Conservation (phyloP, 2,113 vertebrate genomes). For the Sebastes schlegelii region DNA sequence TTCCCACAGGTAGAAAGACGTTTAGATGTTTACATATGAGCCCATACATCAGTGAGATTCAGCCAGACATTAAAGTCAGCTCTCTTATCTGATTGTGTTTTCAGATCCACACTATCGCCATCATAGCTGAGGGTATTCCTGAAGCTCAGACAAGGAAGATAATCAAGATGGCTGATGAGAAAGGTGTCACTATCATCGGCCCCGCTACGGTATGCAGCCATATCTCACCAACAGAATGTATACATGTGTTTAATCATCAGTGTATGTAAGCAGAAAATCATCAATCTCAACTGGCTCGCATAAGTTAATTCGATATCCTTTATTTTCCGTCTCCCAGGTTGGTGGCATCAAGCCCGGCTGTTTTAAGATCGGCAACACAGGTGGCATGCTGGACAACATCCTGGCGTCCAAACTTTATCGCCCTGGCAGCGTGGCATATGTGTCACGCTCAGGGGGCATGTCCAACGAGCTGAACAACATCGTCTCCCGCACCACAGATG, state of each 20-base stretch:
- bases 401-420: conserved; percentile 97
- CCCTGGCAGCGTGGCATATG: conserved; percentile 95
- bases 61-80: background rate
- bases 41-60: background rate
- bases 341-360: conserved; percentile 98
- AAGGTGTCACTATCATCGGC: conserved; percentile 96
- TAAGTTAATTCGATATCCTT: background rate
- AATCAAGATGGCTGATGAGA: conserved; percentile 94
- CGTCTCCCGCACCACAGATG: conserved; percentile 94
- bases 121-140: conserved; percentile 97
- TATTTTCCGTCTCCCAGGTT: conserved; percentile 81
- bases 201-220: conserved; percentile 90
- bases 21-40: background rate
- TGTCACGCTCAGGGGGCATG: conserved; percentile 97
- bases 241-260: conserved; percentile 1
- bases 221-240: background rate
- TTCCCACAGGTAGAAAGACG: conserved; percentile 88
- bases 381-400: conserved; percentile 99
- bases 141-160: conserved; percentile 94
- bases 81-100: background rate
- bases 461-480: conserved; percentile 99
- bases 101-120: conserved; percentile 96
- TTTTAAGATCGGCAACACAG: conserved; percentile 98
- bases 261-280: background rate
- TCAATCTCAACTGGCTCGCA: background rate